Base-by-base conservation (phyloP, 2,113 vertebrate species). In the Peucedramus taeniatus region DNA sequence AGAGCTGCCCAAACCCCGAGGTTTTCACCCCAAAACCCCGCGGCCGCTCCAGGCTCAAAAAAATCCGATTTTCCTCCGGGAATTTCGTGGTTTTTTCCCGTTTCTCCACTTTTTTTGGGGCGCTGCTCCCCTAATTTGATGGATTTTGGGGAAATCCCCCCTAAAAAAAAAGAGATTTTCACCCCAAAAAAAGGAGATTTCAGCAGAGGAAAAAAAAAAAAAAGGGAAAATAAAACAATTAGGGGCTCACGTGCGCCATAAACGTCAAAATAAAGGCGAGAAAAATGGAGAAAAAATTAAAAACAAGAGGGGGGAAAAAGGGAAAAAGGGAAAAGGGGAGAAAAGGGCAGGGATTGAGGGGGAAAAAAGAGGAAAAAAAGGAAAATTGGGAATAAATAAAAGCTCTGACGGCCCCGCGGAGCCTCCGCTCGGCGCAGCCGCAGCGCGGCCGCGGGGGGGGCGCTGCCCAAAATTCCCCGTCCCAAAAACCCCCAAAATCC, bases 11-110 rank as follows among this genome's bases (percentile, higher is more conserved):
- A 39, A 20, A 57, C 21, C 78, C 27, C 51, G 83, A 39, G 76
- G 30, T 37, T 89, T 66, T 85, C 59, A 93, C 23, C 57, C 87
- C 87, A 94, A 91, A 97, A 91, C 22, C 33, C 10, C 56, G 56
- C 56, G 33, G 56, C 22, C 56, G 20, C 54, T 57, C 80, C 56
- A 12, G 74, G 57, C 76, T 9, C 56, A 81, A 74, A 83, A 22
- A 77, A 78, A 75, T 22, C 31, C 2, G 6, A 75, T 28, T 53
- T 8, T 42, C 24, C 57, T 12, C 14, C 40, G 21, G 18, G 40
- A 49, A 18, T 77, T 68, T 13, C 24, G 6, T n/a, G 5, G 2
- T 7, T 9, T 59, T 15, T 7, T 2, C 15, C 30, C 16, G 0
- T 28, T 45, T 1, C 19, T 2, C 16, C 23, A 17, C 0, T 0